A percentile compares a stretch with the other conserved stretches of the same genome.
Evolutionary conservation across 2,888 invertebrate genomes (phyloP).

Genomic region (Dryococelus australis): DNA sequence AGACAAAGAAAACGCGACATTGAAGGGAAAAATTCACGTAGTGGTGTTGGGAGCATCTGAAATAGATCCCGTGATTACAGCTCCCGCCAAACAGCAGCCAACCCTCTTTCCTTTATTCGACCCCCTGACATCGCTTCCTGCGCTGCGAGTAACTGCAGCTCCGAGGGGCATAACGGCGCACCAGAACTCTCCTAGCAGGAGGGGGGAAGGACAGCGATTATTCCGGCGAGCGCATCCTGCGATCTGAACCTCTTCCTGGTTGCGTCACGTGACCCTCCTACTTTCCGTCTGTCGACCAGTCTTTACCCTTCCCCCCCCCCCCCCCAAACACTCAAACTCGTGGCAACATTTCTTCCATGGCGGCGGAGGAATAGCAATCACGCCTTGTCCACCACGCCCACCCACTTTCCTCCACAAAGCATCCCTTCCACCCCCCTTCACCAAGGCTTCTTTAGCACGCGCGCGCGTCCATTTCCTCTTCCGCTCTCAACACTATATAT

Average conservation of each 20-base stretch:
- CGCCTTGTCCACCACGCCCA: background rate
- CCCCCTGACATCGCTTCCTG: background rate
- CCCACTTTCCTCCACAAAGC: background rate
- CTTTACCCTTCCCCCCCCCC: background rate
- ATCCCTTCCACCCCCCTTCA: too few species aligned
- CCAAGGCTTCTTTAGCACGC: background rate
- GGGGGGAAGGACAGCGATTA: background rate
- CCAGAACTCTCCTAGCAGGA: too few species aligned
- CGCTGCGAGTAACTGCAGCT: background rate
- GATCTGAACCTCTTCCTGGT: background rate
- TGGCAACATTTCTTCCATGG: background rate
- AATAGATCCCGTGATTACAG: background rate
- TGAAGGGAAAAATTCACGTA: background rate
- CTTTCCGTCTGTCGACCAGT: background rate
- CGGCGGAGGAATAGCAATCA: constrained; percentile 12
- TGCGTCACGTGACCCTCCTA: background rate
- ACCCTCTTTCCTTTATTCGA: background rate
- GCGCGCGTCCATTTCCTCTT: background rate
- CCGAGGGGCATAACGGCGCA: background rate
- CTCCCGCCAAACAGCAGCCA: background rate
- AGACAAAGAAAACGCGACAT: background rate
- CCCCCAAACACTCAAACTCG: background rate
- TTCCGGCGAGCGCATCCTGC: constrained; percentile 5
- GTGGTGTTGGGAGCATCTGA: background rate
- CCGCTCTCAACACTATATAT: constrained; percentile 7